Evolutionary conservation across 2,113 vertebrate species (phyloP), one percentile per base, ranked within the genome.

Genomic region (Egretta garzetta): DNA sequence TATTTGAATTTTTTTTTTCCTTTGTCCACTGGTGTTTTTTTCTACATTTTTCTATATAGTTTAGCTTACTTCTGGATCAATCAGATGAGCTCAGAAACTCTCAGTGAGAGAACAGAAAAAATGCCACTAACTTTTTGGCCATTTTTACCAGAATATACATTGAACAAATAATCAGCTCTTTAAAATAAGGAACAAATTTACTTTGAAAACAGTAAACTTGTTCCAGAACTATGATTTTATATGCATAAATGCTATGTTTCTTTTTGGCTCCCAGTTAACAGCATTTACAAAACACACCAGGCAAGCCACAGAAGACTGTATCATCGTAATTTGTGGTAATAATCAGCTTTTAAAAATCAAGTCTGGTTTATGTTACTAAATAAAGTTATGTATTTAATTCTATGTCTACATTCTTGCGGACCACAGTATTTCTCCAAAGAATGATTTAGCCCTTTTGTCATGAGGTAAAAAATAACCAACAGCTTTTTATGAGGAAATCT

Each of bases 1-100:
- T 17, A 41, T 43, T 50, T 35, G 13, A 45, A 4, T 22, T 26
- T 39, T 37, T 9, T 30, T 59, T 66, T 26, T 22, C 10, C 27
- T 35, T 35, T 1, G 12, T 7, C 14, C 33, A 58, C 9, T 19
- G 6, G 17, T 41, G 12, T 0, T 2, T 37, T 37, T 37, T 64
- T 79, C 23, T 52, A 52, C 23, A 37, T 35, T 76, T 56, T 0
- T 0, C 6, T 35, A 14, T 28, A 41, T 4, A 27, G 22, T 39
- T 35, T 37, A 43, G 11, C 12, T 60, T 41, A 53, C 24, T 58
- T 73, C 49, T 52, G 27, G 23, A 71, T 93, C 83, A 87, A 94
- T 95, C 12, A 72, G 76, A 35, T 77, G 47, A 80, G 17, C 53
- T 85, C 84, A 62, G 93, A 92, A 92, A 80, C 15, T 53, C 35